A percentile compares a stretch with the other conserved stretches of the same genome.
Evolutionary conservation across 2,888 invertebrate species (phyloP).

Genomic region (Melinaea marsaeus): DNA sequence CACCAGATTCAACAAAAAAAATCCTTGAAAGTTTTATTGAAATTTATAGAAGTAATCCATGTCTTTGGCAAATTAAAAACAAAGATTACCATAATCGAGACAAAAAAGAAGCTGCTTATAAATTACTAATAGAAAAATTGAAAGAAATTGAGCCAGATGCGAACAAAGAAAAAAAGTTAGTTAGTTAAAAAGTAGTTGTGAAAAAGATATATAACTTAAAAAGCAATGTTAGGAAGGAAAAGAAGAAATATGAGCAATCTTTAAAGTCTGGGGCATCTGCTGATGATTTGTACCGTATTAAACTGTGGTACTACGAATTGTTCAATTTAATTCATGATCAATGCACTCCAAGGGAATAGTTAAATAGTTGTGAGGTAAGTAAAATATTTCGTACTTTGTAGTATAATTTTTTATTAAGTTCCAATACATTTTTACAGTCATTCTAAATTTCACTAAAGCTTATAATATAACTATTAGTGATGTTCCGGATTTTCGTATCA

Average conservation of each 20-base stretch:
- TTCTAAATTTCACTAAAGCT: slow-evolving; percentile 14
- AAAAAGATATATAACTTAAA: slow-evolving; percentile 24
- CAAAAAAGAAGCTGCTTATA: slow-evolving; percentile 30
- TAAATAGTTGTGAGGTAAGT: slow-evolving; percentile 7
- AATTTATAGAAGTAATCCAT: slow-evolving; percentile 28
- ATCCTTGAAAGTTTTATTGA: slow-evolving; percentile 26
- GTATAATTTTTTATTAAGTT: slow-evolving; percentile 6
- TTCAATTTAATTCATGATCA: slow-evolving; percentile 30
- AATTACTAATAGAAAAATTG: slow-evolving; percentile 28
- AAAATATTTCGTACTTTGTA: slow-evolving; percentile 13
- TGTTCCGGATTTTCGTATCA: slow-evolving; percentile 11
- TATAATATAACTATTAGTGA: slow-evolving; percentile 14
- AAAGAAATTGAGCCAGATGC: slow-evolving; percentile 24
- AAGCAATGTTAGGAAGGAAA: slow-evolving; percentile 28
- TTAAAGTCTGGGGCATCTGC: slow-evolving; percentile 29
- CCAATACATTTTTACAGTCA: slow-evolving; percentile 10
- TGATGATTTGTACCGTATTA: background rate
- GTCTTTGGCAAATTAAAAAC: slow-evolving; percentile 31
- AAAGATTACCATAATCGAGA: slow-evolving; percentile 30
- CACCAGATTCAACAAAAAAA: slow-evolving; percentile 22
- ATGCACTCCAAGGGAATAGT: slow-evolving; percentile 29
- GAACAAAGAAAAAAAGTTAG: slow-evolving; percentile 11
- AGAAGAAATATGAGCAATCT: slow-evolving; percentile 29
- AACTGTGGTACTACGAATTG: slow-evolving; percentile 31
- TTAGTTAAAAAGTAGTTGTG: slow-evolving; percentile 12